Evolutionary conservation across 2,888 invertebrate species (phyloP), one percentile per base, ranked within the genome.

Genomic region (Cylindroiulus punctatus): DNA sequence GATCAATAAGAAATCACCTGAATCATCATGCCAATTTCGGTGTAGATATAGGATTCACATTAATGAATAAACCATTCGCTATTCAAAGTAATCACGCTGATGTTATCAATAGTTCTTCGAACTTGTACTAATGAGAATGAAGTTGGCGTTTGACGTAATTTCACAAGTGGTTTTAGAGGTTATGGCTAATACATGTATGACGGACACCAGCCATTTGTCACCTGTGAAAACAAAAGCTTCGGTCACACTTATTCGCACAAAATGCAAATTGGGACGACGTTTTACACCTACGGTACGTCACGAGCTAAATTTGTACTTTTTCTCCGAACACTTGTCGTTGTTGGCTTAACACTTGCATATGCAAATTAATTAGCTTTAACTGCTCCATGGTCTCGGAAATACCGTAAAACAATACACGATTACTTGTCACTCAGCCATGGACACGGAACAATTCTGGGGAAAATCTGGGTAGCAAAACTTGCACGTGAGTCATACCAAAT

Each of bases 181-280:
- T 10, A 42, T 8, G 7, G 5, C 7, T 57, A 4, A 17, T 4
- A 30, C 22, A 22, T 76, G 22, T 76, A 14, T 26, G n/a, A 26
- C 65, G 65, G 57, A 26, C 76, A 76, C 30, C 3, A 30, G 8
- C n/a, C n/a, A n/a, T n/a, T n/a, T n/a, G 30, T 14, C 76, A 76
- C 76, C 76, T 76, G 76, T 76, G 76, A 30, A 76, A 76, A 76
- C 76, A 76, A 76, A 76, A 76, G 14, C 26, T 10, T 30, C 76
- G 30, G 76, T 14, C 76, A 76, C 7, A 10, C 30, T 76, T 76
- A 76, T 76, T 76, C 30, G 30, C 76, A 76, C 76, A 14, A 76
- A 26, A 12, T 76, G 30, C 76, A 76, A 76, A 76, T 76, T 76
- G 30, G 26, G 30, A 26, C 76, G 26, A 76, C 22, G 5, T 76